A percentile compares a stretch with the other conserved stretches of the same genome.
phyloP scores from a whole-genome alignment of 2,888 invertebrate species.

The Caenorhabditis wallacei region DNA sequence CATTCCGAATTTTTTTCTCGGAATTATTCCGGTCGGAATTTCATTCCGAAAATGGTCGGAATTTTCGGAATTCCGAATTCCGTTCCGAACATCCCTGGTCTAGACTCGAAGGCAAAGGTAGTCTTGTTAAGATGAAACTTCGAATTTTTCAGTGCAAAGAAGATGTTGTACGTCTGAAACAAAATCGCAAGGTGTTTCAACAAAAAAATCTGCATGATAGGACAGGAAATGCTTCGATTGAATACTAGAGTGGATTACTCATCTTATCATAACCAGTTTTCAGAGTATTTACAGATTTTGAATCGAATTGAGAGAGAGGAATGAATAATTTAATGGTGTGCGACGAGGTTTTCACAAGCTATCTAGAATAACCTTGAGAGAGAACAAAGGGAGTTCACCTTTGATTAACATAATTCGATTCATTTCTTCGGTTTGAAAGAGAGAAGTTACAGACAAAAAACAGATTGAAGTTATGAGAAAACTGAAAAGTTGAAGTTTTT shows the following conservation, averaged over 20 bases:
- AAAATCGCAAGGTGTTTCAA: too few species aligned
- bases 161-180: too few species aligned
- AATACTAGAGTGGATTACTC: constrained; percentile 13
- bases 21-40: too few species aligned
- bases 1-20: too few species aligned
- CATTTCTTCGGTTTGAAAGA: neutral
- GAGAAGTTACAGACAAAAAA: constrained; percentile 2
- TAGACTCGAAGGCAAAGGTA: too few species aligned
- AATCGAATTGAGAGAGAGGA: neutral
- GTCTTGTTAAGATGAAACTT: too few species aligned
- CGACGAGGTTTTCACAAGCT: constrained; percentile 22
- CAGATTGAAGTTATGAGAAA: constrained; percentile 18
- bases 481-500: constrained; percentile 24
- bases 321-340: constrained; percentile 40
- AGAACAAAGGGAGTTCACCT: constrained; percentile 45
- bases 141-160: too few species aligned
- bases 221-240: too few species aligned
- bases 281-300: neutral
- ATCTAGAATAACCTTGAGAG: constrained; percentile 43
- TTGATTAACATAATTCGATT: constrained; percentile 44
- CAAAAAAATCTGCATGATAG: too few species aligned
- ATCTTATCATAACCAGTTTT: neutral
- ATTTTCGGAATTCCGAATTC: too few species aligned
- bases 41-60: too few species aligned
- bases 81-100: too few species aligned